Percentiles rank a stretch among this genome's conserved stretches.
Conservation (phyloP, 2,113 vertebrate species). For the Corythornis madagascariensis region DNA sequence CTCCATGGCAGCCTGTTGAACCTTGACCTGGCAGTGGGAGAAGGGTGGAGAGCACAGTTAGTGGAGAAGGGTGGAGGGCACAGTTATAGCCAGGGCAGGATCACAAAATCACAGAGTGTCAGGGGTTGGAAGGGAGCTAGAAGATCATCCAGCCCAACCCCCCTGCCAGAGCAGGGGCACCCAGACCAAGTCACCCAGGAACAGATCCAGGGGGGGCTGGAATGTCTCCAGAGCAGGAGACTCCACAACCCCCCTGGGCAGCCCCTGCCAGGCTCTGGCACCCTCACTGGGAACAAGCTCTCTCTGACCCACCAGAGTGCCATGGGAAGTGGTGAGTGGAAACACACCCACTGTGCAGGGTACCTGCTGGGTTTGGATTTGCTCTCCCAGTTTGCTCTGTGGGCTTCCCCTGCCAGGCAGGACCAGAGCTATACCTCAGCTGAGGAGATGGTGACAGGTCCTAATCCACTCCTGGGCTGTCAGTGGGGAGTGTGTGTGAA, state of each 20-base stretch:
- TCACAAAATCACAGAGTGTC: too few species aligned
- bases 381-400: not conserved
- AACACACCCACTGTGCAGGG: not conserved
- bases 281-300: not conserved
- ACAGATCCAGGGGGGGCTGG: too few species aligned
- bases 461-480: not conserved
- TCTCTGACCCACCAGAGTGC: not conserved
- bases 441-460: not conserved
- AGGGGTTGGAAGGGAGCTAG: too few species aligned
- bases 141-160: too few species aligned
- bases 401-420: rapidly evolving
- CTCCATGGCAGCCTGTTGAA: constrained; percentile 94
- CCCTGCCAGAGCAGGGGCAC: too few species aligned
- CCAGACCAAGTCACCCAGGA: too few species aligned
- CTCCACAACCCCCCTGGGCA: too few species aligned
- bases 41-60: too few species aligned
- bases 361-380: not conserved
- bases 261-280: too few species aligned
- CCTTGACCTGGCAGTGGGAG: constrained; percentile 80
- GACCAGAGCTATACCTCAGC: not conserved
- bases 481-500: not conserved
- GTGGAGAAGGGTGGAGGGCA: too few species aligned
- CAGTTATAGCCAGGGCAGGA: too few species aligned
- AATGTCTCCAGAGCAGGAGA: too few species aligned
- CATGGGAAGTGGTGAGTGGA: not conserved